phyloP scores from a whole-genome alignment of 2,113 vertebrate species.

The Rattus rattus region DNA sequence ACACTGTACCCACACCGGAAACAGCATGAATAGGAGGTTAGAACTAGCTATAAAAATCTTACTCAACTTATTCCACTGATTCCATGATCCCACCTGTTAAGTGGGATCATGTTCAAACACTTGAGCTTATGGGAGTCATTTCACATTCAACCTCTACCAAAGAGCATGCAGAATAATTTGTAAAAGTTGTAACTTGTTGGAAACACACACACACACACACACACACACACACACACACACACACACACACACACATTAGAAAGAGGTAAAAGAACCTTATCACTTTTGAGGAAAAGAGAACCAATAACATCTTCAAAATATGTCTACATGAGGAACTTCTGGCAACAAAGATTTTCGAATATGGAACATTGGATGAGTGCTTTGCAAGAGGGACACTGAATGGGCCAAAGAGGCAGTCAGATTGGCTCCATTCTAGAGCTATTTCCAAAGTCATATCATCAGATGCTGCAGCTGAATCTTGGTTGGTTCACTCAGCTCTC shows the following conservation, averaged over 20 bases:
- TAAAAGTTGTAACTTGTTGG: conserved; percentile 2
- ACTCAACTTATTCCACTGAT: too few relatives aligned
- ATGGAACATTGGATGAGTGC: background rate
- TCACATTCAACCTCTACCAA: background rate
- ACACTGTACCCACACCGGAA: background rate
- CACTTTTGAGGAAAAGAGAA: background rate
- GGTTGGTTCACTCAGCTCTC: background rate
- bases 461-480: background rate
- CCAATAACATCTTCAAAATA: conserved; percentile 1
- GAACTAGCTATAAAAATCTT: too few relatives aligned
- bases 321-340: background rate
- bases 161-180: background rate
- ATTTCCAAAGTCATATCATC: background rate
- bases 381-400: background rate
- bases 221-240: too few relatives aligned
- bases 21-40: background rate
- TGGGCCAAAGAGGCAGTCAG: background rate
- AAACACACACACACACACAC: background rate
- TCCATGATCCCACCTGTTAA: too few relatives aligned
- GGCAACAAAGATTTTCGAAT: background rate
- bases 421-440: background rate
- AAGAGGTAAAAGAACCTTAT: background rate
- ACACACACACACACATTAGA: background rate
- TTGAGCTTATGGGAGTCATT: background rate
- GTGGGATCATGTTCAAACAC: background rate